A percentile compares a stretch with the other conserved stretches of the same genome.
These are phyloP conservation scores for Siniperca obscura DNA, from an alignment of 2,797 vertebrate species.

Conservation along the genomic window DNA sequence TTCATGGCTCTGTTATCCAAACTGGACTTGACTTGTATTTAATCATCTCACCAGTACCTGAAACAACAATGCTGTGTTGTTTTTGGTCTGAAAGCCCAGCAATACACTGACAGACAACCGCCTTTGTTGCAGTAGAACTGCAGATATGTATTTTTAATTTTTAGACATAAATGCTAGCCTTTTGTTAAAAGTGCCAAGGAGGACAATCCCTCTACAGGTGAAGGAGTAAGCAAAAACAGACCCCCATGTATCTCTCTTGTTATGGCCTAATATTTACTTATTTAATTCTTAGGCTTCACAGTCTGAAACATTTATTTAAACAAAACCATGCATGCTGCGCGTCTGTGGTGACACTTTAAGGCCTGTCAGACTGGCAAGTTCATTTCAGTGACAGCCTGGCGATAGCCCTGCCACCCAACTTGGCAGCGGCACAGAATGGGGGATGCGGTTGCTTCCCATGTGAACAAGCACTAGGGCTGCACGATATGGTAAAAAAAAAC, in stretches of 20 bases:
- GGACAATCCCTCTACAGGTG: conserved; percentile 32
- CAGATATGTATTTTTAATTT: background rate
- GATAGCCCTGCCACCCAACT: background rate
- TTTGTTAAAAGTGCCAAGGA: conserved; percentile 20
- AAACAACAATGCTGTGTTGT: background rate
- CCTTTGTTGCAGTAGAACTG: conserved; percentile 6
- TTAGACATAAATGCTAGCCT: background rate
- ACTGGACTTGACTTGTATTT: background rate
- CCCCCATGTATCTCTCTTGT: background rate
- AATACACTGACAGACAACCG: background rate
- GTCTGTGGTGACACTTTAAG: conserved; percentile 28
- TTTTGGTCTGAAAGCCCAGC: background rate
- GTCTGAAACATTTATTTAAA: conserved; percentile 10
- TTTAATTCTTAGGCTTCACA: conserved; percentile 10
- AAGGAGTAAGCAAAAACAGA: conserved; percentile 13
- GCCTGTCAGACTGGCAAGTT: conserved; percentile 43
- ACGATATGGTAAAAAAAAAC: background rate
- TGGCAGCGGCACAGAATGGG: background rate
- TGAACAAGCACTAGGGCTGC: background rate
- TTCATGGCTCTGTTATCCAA: background rate
- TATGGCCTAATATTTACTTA: background rate
- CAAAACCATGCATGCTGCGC: conserved; percentile 27
- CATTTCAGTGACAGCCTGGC: conserved; percentile 10
- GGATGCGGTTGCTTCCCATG: background rate
- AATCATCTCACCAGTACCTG: background rate